Conservation (phyloP, 2,888 invertebrate species). For the Lasioglossum villosulum region DNA sequence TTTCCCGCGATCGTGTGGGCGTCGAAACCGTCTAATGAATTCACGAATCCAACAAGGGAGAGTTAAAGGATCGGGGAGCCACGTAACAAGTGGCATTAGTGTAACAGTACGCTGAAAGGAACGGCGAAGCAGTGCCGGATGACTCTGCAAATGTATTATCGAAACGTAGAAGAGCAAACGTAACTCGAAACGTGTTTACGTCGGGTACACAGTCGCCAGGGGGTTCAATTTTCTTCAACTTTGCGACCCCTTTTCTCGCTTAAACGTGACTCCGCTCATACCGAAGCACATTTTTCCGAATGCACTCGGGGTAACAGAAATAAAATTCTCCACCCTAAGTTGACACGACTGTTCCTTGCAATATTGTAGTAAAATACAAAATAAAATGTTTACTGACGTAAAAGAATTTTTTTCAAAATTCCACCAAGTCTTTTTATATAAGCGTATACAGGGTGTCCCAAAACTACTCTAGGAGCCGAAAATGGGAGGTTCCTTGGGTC, state of each 20-base stretch:
- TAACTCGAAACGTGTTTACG: constrained; percentile 1
- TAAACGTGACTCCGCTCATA: background rate
- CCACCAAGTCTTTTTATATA: too few species aligned
- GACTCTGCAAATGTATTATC: background rate
- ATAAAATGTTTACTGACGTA: too few species aligned
- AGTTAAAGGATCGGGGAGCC: background rate
- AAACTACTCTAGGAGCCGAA: too few species aligned
- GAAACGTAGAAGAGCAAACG: background rate
- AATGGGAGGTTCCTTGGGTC: too few species aligned
- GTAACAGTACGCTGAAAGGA: constrained; percentile 7
- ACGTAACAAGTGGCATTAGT: constrained; percentile 14
- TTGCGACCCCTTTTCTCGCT: background rate
- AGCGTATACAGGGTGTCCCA: too few species aligned
- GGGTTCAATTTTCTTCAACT: background rate
- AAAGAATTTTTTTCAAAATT: too few species aligned
- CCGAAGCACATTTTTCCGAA: background rate
- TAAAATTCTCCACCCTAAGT: too few species aligned
- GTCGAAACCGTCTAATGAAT: background rate
- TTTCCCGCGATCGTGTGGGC: background rate
- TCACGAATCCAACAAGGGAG: background rate
- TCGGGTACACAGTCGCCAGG: background rate
- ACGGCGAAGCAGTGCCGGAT: background rate
- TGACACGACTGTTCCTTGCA: too few species aligned
- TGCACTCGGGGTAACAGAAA: too few species aligned
- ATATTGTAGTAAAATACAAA: too few species aligned